phyloP scores from a whole-genome alignment of 2,113 vertebrate species.

The Zosterops hypoxanthus region DNA sequence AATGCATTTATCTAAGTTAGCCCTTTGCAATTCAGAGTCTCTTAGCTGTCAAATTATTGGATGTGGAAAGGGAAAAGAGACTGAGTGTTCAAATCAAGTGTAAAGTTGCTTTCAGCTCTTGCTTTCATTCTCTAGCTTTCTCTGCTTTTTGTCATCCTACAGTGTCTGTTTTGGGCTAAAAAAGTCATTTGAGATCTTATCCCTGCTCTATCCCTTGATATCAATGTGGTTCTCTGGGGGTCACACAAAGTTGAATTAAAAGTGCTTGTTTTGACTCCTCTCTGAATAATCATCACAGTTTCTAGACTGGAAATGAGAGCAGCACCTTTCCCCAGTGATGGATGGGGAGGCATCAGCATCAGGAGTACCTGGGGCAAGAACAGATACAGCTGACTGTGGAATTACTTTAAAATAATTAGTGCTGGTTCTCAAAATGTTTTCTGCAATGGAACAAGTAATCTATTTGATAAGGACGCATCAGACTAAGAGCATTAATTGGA shows the following conservation, averaged over 20 bases:
- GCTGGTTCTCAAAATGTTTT: neutral
- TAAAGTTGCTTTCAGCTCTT: conserved; percentile 47
- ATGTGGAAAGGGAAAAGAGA: neutral
- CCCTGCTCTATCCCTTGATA: conserved; percentile 14
- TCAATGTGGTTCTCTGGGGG: neutral
- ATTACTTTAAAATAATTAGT: neutral
- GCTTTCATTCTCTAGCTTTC: conserved; percentile 43
- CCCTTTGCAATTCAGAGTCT: conserved; percentile 10
- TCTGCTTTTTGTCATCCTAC: conserved; percentile 56
- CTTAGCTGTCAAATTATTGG: neutral
- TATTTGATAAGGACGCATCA: neutral
- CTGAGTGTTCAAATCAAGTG: neutral
- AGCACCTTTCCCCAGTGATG: neutral
- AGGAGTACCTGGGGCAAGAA: neutral
- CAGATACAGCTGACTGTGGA: neutral
- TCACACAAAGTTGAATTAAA: neutral
- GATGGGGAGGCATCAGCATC: neutral
- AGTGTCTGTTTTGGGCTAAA: conserved; percentile 56
- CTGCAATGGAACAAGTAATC: neutral
- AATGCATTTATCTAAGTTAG: neutral
- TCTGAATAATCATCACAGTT: neutral
- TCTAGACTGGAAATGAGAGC: neutral
- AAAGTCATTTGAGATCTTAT: conserved; percentile 15
- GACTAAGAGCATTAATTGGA: neutral
- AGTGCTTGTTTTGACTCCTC: conserved; percentile 53